Evolutionary conservation across 2,113 vertebrate species (phyloP), one percentile per base, ranked within the genome.

Genomic region (Dissostichus mawsoni): DNA sequence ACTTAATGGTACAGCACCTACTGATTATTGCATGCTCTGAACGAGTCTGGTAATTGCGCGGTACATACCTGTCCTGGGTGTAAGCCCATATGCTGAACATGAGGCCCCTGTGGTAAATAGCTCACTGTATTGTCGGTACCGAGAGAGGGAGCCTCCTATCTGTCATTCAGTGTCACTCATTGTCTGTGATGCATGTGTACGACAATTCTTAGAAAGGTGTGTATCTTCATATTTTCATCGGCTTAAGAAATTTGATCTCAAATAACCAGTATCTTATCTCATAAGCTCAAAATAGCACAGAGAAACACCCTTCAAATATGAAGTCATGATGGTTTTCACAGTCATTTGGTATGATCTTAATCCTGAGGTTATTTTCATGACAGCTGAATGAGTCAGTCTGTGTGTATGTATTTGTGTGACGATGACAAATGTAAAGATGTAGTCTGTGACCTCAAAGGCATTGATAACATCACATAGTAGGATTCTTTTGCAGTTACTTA

Each of bases 41-140:
- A 85, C 87, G 62, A 79, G 82, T 74, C 74, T 80, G 78, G 57
- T 93, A 91, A 93, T 90, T 94, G 86, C 90, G 86, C 69, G 52
- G 82, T 82, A 89, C 93, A 94, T 94, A 94, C 94, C 93, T 93
- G 93, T 87, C 74, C 80, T 74, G 92, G 92, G 92, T 92, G 93
- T 91, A 93, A 92, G 88, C 82, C 82, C 71, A 84, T 64, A 72
- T 33, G 47, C 74, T 64, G 74, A 87, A 84, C 84, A 90, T 14
- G 53, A 79, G 87, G 89, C 86, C 86, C 82, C 78, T 87, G 63
- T 83, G 71, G 55, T 65, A 80, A 20, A 74, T 41, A 53, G 69
- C 80, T 82, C 44, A 59, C 44, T 5, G 51, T 70, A 63, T 80
- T 84, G 55, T 90, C 8, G 14, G 76, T 73, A 72, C 67, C 44